These are phyloP conservation scores for Pangasianodon gigas DNA, from an alignment of 2,113 vertebrate genomes.

Conservation along the genomic window DNA sequence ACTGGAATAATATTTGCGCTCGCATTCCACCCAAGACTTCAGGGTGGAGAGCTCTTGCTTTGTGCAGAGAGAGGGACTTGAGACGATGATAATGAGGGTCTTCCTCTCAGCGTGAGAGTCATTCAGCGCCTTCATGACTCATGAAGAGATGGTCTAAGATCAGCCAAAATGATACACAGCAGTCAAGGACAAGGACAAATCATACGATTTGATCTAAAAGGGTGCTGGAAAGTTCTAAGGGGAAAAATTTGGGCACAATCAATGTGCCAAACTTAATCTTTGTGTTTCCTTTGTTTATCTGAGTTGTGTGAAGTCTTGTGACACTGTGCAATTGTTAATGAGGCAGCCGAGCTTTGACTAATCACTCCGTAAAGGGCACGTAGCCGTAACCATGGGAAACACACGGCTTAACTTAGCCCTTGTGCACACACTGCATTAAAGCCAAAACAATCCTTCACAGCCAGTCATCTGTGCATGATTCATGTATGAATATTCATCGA, in stretches of 20 bases:
- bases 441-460: constrained; percentile 39
- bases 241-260: constrained; percentile 33
- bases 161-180: background rate
- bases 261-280: constrained; percentile 6
- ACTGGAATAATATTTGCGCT: constrained; percentile 68
- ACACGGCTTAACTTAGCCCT: constrained; percentile 65
- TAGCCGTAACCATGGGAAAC: constrained; percentile 68
- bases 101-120: constrained; percentile 20
- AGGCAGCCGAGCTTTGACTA: constrained; percentile 75
- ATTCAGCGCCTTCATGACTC: constrained; percentile 19
- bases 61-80: background rate
- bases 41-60: constrained; percentile 45
- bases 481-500: constrained; percentile 39
- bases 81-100: constrained; percentile 39
- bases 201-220: background rate
- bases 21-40: constrained; percentile 58
- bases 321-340: constrained; percentile 70
- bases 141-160: constrained; percentile 12
- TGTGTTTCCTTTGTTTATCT: constrained; percentile 58
- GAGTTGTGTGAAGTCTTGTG: constrained; percentile 63
- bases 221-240: background rate
- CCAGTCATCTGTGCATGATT: constrained; percentile 43
- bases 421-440: constrained; percentile 52
- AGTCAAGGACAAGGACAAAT: background rate
- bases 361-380: constrained; percentile 73